Conservation (phyloP, 2,888 invertebrate genomes). For the Eubasilissa splendida region DNA sequence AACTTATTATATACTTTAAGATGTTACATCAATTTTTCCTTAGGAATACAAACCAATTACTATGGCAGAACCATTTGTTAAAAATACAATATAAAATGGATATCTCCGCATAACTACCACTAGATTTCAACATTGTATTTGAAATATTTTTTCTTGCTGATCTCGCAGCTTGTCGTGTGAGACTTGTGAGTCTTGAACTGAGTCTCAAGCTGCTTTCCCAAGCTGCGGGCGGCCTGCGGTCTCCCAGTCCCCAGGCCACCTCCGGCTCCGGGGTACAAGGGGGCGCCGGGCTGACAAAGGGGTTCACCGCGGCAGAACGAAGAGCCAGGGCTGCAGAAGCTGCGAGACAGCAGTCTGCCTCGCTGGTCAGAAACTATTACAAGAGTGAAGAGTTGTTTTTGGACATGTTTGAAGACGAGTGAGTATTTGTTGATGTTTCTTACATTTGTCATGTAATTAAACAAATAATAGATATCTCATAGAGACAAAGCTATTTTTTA, state of each 20-base stretch:
- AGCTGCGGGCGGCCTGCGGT: slow-evolving; percentile 69
- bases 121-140: no score
- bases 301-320: slow-evolving; percentile 74
- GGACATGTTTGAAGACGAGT: slow-evolving; percentile 99
- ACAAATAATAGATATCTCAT: no score
- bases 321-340: slow-evolving; percentile 75
- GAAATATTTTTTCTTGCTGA: not conserved
- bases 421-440: slow-evolving; percentile 61
- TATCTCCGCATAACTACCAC: no score
- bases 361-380: slow-evolving; percentile 91
- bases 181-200: slow-evolving; percentile 93
- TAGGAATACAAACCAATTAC: slow-evolving; percentile 5
- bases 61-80: no score
- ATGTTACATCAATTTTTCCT: not conserved
- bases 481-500: no score
- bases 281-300: not conserved
- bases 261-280: not conserved
- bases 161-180: slow-evolving; percentile 83
- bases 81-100: no score
- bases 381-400: slow-evolving; percentile 98
- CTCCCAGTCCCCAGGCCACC: not conserved
- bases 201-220: slow-evolving; percentile 85
- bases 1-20: no score
- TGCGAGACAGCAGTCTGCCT: slow-evolving; percentile 86
- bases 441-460: no score